Percentiles rank a stretch among this genome's conserved stretches.
Evolutionary conservation across 1,140 invertebrate genomes (phyloP).

Genomic region (Charaxes varanes): DNA sequence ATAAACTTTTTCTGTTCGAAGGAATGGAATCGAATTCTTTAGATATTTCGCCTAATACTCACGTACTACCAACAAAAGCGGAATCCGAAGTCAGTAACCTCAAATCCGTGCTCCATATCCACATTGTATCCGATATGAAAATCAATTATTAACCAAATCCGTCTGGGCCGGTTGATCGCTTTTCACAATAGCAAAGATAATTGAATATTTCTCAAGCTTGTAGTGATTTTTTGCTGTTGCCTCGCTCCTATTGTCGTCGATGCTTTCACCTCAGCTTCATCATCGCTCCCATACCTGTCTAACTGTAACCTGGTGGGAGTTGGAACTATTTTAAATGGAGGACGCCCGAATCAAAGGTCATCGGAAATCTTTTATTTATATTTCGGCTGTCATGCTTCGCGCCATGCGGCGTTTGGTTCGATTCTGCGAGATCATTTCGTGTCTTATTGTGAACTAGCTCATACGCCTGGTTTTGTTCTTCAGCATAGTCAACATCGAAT

Average conservation of each 20-base stretch:
- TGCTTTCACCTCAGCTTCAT: slow-evolving; percentile 16
- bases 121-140: neutral
- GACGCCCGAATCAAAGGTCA: slow-evolving; percentile 20
- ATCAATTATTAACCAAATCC: slow-evolving; percentile 9
- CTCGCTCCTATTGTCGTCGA: slow-evolving; percentile 12
- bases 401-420: neutral
- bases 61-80: too few species aligned
- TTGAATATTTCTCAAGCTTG: slow-evolving; percentile 22
- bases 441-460: too few species aligned
- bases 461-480: too few species aligned
- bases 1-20: too few species aligned
- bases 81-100: too few species aligned
- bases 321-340: slow-evolving; percentile 22
- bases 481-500: too few species aligned
- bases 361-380: slow-evolving; percentile 7
- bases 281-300: slow-evolving; percentile 16
- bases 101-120: neutral
- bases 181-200: slow-evolving; percentile 19
- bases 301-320: slow-evolving; percentile 25
- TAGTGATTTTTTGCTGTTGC: slow-evolving; percentile 15
- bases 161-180: slow-evolving; percentile 13
- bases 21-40: too few species aligned
- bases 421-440: slow-evolving; percentile 7
- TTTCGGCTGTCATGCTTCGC: slow-evolving; percentile 10
- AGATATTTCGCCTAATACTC: too few species aligned